Evolutionary conservation across 1,140 invertebrate genomes (phyloP).

Genomic region (Drosophila pruinosa): DNA sequence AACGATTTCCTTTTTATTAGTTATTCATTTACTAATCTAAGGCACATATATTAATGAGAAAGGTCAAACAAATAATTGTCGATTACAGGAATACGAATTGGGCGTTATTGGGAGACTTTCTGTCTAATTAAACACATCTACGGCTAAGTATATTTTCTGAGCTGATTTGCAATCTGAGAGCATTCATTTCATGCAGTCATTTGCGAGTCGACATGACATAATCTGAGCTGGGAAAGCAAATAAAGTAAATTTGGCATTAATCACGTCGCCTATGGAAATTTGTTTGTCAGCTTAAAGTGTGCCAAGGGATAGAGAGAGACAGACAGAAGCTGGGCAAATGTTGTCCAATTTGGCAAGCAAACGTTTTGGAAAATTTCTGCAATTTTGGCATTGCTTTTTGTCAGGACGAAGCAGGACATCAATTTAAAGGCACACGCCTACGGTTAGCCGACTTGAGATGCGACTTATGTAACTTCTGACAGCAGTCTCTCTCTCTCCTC

Average conservation of each 20-base stretch:
- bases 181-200: not conserved
- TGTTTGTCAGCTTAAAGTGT: constrained; percentile 27
- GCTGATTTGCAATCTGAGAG: not conserved
- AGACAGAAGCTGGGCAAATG: not conserved
- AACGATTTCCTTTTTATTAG: too few species aligned
- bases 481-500: not conserved
- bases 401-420: constrained; percentile 6
- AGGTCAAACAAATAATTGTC: too few species aligned
- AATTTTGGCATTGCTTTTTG: constrained; percentile 7
- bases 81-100: too few species aligned
- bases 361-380: constrained; percentile 24
- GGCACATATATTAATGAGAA: too few species aligned
- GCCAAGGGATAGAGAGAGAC: not conserved
- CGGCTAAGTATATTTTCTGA: too few species aligned
- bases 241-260: constrained; percentile 37
- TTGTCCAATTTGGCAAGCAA: constrained; percentile 30
- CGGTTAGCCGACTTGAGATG: constrained; percentile 2
- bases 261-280: constrained; percentile 35
- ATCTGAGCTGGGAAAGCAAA: constrained; percentile 12
- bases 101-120: too few species aligned
- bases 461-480: constrained; percentile 17
- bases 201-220: not conserved
- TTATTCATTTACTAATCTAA: too few species aligned
- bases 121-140: too few species aligned
- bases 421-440: constrained; percentile 18